Percentiles rank a stretch among this genome's conserved stretches.
phyloP scores from a whole-genome alignment of 2,113 vertebrate genomes.

The Zapus hudsonius region DNA sequence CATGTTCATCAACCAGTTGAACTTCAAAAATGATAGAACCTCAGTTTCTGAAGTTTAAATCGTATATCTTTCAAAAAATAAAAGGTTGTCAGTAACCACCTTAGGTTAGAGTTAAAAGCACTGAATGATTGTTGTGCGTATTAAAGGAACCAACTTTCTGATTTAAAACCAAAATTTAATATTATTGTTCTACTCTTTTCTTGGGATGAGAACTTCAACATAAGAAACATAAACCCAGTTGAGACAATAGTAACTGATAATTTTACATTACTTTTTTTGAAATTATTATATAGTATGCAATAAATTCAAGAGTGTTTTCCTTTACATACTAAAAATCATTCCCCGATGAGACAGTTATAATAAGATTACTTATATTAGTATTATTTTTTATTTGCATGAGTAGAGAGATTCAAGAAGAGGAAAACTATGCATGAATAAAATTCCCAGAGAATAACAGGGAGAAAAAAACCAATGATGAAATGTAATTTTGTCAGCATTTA shows the following conservation, averaged over 20 bases:
- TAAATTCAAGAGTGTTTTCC: conserved; percentile 29
- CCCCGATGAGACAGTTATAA: background rate
- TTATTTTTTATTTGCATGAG: background rate
- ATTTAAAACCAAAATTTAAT: background rate
- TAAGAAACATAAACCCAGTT: background rate
- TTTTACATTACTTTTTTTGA: conserved; percentile 40
- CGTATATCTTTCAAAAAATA: background rate
- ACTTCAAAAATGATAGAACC: conserved; percentile 27
- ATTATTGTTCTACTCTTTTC: background rate
- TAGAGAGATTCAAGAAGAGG: background rate
- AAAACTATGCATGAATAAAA: background rate
- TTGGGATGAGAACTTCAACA: background rate
- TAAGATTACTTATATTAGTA: background rate
- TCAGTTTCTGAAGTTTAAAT: conserved; percentile 25
- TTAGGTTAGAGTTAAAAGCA: background rate
- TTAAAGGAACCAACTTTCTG: background rate
- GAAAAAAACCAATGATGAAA: background rate
- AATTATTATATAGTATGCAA: background rate
- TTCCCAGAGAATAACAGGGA: background rate
- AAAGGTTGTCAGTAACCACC: background rate
- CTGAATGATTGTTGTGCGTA: background rate
- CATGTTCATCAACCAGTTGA: background rate
- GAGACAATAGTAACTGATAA: conserved; percentile 12
- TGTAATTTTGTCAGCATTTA: background rate
- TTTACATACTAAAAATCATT: conserved; percentile 11